A percentile compares a stretch with the other conserved stretches of the same genome.
phyloP scores from a whole-genome alignment of 2,113 vertebrate genomes.

The Cephalophus harveyi region DNA sequence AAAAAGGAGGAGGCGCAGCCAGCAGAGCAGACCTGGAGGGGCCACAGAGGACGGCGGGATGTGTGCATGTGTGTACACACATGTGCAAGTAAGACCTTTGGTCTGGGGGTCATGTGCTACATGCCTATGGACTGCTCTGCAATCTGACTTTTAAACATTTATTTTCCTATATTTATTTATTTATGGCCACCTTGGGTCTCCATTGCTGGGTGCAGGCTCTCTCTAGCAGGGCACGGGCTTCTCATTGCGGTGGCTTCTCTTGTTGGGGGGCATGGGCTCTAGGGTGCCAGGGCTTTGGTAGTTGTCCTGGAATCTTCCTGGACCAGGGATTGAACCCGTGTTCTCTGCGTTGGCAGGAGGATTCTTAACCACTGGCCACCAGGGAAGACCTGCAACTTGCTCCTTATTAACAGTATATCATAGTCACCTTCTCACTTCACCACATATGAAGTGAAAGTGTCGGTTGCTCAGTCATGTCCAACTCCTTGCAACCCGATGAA shows the following conservation, averaged over 20 bases:
- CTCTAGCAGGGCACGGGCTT: neutral
- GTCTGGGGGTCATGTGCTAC: neutral
- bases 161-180: neutral
- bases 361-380: neutral
- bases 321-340: neutral
- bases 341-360: neutral
- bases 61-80: fast-evolving
- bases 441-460: neutral
- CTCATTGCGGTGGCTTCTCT: neutral
- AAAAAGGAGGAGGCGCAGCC: neutral
- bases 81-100: neutral
- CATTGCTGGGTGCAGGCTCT: neutral
- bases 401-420: neutral
- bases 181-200: neutral
- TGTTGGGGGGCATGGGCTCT: neutral
- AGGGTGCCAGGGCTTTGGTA: neutral
- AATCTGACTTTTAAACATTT: neutral
- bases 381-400: neutral
- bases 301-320: neutral
- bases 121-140: neutral
- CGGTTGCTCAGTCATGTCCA: neutral
- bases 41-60: neutral
- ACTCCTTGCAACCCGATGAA: neutral
- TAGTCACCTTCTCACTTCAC: too few relatives aligned
- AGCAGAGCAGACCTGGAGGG: neutral